A percentile compares a stretch with the other conserved stretches of the same genome.
These are phyloP conservation scores for Caradrina clavipalpis DNA, from an alignment of 2,888 invertebrate species.

Conservation along the genomic window DNA sequence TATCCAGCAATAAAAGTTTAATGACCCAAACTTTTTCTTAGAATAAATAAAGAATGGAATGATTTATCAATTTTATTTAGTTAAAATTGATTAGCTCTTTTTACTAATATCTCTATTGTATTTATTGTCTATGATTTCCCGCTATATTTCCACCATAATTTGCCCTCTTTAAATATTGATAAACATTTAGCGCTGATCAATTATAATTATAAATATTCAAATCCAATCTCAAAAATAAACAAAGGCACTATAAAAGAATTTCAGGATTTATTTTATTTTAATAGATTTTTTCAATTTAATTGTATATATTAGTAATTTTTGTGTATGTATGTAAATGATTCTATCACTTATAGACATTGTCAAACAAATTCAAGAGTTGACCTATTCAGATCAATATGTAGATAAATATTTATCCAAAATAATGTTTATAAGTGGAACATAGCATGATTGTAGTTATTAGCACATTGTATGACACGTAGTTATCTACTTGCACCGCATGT, in stretches of 20 bases:
- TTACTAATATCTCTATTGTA: not conserved
- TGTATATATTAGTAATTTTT: constrained; percentile 28
- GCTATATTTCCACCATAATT: not conserved
- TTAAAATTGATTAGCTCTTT: not conserved
- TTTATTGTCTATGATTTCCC: not conserved
- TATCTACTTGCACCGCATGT: constrained; percentile 82
- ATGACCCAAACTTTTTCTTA: too few relatives aligned
- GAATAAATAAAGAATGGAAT: not conserved
- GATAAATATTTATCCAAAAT: constrained; percentile 37
- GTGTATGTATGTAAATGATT: constrained; percentile 47
- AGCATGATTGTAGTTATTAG: constrained; percentile 73
- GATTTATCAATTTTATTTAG: not conserved
- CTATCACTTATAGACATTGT: constrained; percentile 44
- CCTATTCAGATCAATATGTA: constrained; percentile 1
- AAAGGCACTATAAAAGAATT: not conserved
- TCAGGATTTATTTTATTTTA: constrained; percentile 14
- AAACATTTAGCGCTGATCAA: constrained; percentile 43
- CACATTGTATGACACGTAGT: constrained; percentile 79
- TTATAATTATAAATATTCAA: constrained; percentile 19
- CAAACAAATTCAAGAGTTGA: constrained; percentile 3
- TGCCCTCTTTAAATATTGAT: not conserved
- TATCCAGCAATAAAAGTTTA: too few relatives aligned
- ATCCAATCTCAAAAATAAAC: constrained; percentile 16
- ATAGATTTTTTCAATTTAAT: constrained; percentile 21
- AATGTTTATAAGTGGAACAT: constrained; percentile 56